phyloP scores from a whole-genome alignment of 2,113 vertebrate genomes.

The Aptenodytes forsteri region DNA sequence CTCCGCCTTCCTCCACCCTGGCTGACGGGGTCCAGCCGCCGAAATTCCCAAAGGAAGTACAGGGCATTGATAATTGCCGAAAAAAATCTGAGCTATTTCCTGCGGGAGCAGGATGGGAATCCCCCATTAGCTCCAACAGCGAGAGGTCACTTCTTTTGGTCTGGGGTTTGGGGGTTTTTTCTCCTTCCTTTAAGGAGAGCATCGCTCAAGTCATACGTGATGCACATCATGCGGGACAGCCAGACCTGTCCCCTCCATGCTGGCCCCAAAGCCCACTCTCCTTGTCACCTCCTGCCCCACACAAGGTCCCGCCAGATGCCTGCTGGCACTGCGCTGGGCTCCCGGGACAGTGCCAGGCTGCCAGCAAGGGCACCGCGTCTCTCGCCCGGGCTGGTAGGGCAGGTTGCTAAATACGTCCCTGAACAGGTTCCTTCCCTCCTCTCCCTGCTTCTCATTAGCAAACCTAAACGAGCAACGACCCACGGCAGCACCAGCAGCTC shows the following conservation, averaged over 20 bases:
- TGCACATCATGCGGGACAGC: not conserved
- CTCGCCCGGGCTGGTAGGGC: not conserved
- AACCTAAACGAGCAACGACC: not conserved
- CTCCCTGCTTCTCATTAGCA: not conserved
- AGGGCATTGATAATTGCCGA: constrained; percentile 30
- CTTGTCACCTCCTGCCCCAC: not conserved
- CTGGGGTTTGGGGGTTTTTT: not conserved
- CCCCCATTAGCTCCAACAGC: not conserved
- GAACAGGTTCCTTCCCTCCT: constrained; percentile 8
- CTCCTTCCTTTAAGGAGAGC: not conserved
- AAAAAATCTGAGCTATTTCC: constrained; percentile 65
- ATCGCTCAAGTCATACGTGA: not conserved
- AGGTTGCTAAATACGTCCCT: not conserved
- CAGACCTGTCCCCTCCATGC: not conserved
- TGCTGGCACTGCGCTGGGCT: not conserved
- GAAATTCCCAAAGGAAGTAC: constrained; percentile 50
- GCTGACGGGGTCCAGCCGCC: not conserved
- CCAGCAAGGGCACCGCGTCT: not conserved
- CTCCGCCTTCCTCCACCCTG: not conserved
- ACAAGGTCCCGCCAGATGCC: not conserved
- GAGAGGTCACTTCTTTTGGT: not conserved
- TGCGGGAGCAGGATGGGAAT: constrained; percentile 50
- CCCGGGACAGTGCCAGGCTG: not conserved
- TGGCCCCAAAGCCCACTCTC: not conserved
- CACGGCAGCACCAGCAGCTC: not conserved